Conservation (phyloP, 2,797 vertebrate genomes). For the Myotis pilosus region DNA sequence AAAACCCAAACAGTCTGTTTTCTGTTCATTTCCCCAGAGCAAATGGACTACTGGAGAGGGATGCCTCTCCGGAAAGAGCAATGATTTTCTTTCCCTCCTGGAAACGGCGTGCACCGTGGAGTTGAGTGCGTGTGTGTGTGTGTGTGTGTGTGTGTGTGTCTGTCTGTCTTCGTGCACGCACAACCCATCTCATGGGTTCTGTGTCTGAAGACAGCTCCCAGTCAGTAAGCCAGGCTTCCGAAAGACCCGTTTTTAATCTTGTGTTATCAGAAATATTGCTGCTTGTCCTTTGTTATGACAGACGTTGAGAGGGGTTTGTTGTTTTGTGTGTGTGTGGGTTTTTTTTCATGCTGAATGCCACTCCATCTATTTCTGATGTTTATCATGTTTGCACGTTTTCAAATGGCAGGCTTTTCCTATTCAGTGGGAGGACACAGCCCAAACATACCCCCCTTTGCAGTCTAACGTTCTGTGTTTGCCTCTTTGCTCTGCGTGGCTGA, state of each 20-base stretch:
- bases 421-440: background rate
- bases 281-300: constrained; percentile 45
- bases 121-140: rapidly evolving
- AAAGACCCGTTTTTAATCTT: constrained; percentile 30
- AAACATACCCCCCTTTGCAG: background rate
- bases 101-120: background rate
- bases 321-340: no score
- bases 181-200: background rate
- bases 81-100: background rate
- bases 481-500: background rate
- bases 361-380: constrained; percentile 9
- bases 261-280: background rate
- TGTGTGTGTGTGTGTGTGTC: background rate
- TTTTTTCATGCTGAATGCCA: background rate
- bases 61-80: background rate
- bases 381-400: constrained; percentile 46
- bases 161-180: no score
- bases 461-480: background rate
- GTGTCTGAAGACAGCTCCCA: background rate
- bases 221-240: background rate
- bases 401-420: background rate
- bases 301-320: background rate
- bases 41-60: constrained; percentile 30
- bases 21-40: constrained; percentile 1
- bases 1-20: background rate